These are phyloP conservation scores for Gouania willdenowi DNA, from an alignment of 2,797 vertebrate genomes.

Conservation along the genomic window DNA sequence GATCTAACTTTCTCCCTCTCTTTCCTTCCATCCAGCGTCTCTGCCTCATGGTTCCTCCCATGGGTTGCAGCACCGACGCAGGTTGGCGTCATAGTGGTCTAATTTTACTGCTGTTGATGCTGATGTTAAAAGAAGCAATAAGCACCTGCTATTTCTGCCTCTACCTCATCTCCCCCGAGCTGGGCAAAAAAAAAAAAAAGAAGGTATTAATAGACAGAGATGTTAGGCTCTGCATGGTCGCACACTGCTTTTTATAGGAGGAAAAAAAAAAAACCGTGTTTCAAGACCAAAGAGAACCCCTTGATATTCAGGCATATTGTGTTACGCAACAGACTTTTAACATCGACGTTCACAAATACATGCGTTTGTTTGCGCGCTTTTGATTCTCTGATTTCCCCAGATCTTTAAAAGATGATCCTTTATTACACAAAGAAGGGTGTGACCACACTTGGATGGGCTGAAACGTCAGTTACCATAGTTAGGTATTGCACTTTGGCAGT, in stretches of 20 bases:
- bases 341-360: no score
- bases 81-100: constrained; percentile 90
- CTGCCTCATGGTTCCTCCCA: constrained; percentile 76
- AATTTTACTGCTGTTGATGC: constrained; percentile 95
- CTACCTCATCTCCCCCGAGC: constrained; percentile 66
- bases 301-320: constrained; percentile 23
- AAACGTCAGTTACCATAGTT: constrained; percentile 35
- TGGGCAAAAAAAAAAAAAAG: no score
- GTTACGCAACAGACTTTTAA: constrained; percentile 53
- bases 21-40: constrained; percentile 42
- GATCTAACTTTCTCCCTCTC: constrained; percentile 3
- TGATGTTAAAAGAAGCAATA: constrained; percentile 90
- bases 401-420: no score
- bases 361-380: no score
- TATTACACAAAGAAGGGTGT: constrained; percentile 53
- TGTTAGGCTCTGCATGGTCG: constrained; percentile 71
- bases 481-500: constrained; percentile 14
- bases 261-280: constrained; percentile 10
- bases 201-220: constrained; percentile 82
- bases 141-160: constrained; percentile 91
- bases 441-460: constrained; percentile 13
- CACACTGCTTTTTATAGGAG: constrained; percentile 37
- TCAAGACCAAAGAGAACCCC: constrained; percentile 32
- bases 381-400: no score
- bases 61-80: constrained; percentile 88